Base-by-base conservation (phyloP, 2,888 invertebrate species). In the Chydorus sphaericus region DNA sequence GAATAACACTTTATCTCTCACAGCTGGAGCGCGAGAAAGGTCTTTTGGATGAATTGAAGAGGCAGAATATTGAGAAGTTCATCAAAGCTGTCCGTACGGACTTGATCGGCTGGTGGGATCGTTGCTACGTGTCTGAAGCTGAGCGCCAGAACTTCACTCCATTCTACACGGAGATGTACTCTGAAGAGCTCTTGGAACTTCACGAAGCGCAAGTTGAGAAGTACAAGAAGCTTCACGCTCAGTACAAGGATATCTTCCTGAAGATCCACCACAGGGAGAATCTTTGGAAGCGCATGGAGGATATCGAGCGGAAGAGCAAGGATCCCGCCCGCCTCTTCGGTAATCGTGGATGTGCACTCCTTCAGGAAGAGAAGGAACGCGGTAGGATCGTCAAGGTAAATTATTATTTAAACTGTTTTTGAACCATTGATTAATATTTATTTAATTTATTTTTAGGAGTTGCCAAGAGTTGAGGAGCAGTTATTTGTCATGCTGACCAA, bases 321-420 rank as follows among this genome's bases (percentile, higher is more conserved):
- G 85, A 87, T 64, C 85, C 87, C 0, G 82, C 83, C 61, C 77
- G 92, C 48, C 62, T 68, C 1, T 88, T 82, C 66, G 82, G 87
- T 62, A 91, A 92, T 69, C 77, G 93, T 36, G 91, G 92, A 0
- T 90, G 92, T 0, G 83, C 86, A 61, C 71, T 93, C 6, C 70
- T 93, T 1, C 78, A 79, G 54, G 92, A 92, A 66, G 92, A 93
- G 68, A 87, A 83, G 63, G 86, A 88, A 64, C 72, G 91, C n/a
- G 91, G 87, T 67, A 74, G 77, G 8, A 77, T 89, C 10, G 75
- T 77, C 33, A 82, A 73, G 62, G 72, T 67, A 61, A 33, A 30
- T 49, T 55, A 52, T 23, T 52, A 10, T 31, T 14, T 28, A 38
- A 52, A 18, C 11, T 33, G 16, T 30, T 31, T 36, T 7, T 57